Evolutionary conservation across 2,797 vertebrate genomes (phyloP).

Genomic region (Potorous gilbertii): DNA sequence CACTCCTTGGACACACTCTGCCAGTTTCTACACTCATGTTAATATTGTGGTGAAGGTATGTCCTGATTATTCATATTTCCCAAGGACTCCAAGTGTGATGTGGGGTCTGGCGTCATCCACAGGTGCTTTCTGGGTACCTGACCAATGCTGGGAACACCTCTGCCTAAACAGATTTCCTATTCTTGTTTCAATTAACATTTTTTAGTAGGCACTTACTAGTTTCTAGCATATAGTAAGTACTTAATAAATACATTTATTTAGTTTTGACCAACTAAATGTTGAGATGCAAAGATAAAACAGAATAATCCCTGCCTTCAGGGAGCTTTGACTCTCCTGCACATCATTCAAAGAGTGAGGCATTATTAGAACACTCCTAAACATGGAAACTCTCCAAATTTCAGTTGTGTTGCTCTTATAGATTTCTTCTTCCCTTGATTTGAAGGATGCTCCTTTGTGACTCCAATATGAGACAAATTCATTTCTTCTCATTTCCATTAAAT

Average conservation of each 20-base stretch:
- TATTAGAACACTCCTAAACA: not conserved
- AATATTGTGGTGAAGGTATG: constrained; percentile 2
- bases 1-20: not conserved
- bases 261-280: not conserved
- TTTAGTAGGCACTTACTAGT: not conserved
- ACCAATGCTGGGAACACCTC: not conserved
- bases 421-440: not conserved
- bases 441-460: not conserved
- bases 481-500: not conserved
- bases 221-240: not conserved
- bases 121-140: not conserved
- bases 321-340: not conserved
- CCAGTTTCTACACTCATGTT: not conserved
- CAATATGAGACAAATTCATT: not conserved
- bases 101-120: constrained; percentile 4
- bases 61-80: not conserved
- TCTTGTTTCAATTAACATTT: not conserved
- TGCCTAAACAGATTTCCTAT: not conserved
- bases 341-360: not conserved
- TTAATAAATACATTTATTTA: not conserved
- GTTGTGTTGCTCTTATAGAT: not conserved
- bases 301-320: not conserved
- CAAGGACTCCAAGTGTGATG: not conserved
- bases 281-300: not conserved
- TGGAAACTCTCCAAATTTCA: not conserved